Percentiles rank a stretch among this genome's conserved stretches.
Conservation (phyloP, 2,113 vertebrate species). For the Clarias macrocephalus region DNA sequence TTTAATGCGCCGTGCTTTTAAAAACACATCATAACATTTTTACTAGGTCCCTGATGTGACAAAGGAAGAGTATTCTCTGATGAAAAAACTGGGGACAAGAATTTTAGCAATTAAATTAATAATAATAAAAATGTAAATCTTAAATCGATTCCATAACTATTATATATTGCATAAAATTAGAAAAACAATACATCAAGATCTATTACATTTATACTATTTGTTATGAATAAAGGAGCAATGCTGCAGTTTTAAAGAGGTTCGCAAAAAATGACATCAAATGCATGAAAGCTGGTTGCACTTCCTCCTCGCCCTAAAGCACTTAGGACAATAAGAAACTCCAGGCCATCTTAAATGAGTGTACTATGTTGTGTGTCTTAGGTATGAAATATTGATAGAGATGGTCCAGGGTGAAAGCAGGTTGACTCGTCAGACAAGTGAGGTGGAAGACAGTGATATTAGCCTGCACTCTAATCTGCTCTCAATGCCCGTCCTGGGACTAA, state of each 20-base stretch:
- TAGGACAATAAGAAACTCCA: slow-evolving; percentile 41
- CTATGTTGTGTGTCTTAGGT: slow-evolving; percentile 37
- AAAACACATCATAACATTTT: slow-evolving; percentile 15
- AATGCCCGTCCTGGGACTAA: slow-evolving; percentile 13
- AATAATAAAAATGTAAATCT: background rate
- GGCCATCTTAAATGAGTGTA: slow-evolving; percentile 42
- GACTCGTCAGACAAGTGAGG: slow-evolving; percentile 41
- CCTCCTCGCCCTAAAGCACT: slow-evolving; percentile 27
- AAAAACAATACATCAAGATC: background rate
- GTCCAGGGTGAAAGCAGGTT: slow-evolving; percentile 27
- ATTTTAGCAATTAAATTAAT: background rate
- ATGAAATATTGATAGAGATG: slow-evolving; percentile 57
- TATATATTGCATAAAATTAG: background rate
- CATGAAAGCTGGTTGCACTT: slow-evolving; percentile 25
- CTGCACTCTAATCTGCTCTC: slow-evolving; percentile 43
- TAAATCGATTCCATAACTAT: background rate
- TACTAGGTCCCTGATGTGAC: background rate
- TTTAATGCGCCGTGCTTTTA: too few relatives aligned
- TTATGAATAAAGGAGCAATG: background rate
- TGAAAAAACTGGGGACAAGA: slow-evolving; percentile 11
- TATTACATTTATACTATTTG: background rate
- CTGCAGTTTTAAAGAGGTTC: background rate
- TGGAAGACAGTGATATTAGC: slow-evolving; percentile 49
- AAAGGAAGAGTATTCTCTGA: slow-evolving; percentile 18
- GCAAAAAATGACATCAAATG: slow-evolving; percentile 16